Evolutionary conservation across 1,140 invertebrate species (phyloP).

Genomic region (Drosophila teissieri): DNA sequence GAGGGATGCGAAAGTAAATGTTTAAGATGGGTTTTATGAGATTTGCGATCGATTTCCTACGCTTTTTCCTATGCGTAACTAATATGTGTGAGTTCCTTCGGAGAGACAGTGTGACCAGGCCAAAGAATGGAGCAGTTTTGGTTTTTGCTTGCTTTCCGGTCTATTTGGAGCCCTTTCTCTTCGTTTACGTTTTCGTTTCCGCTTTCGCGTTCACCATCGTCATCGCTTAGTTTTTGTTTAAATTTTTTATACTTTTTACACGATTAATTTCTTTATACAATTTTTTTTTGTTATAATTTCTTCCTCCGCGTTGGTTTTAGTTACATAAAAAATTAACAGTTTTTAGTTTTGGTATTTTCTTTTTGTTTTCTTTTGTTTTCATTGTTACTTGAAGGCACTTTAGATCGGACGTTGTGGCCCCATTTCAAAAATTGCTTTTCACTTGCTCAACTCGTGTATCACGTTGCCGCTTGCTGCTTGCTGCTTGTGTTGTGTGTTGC

Average conservation of each 20-base stretch:
- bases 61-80: background rate
- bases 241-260: slow-evolving; percentile 78
- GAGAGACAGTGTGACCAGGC: slow-evolving; percentile 87
- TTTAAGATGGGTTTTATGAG: slow-evolving; percentile 19
- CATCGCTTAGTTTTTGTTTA: slow-evolving; percentile 64
- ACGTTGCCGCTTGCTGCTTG: slow-evolving; percentile 61
- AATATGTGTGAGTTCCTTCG: slow-evolving; percentile 61
- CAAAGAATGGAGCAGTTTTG: slow-evolving; percentile 57
- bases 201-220: slow-evolving; percentile 34
- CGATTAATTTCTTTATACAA: slow-evolving; percentile 86
- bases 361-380: slow-evolving; percentile 85
- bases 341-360: slow-evolving; percentile 74
- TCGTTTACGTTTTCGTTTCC: slow-evolving; percentile 29
- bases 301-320: slow-evolving; percentile 85
- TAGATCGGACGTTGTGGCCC: slow-evolving; percentile 94
- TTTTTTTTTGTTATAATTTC: slow-evolving; percentile 85
- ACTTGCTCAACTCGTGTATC: slow-evolving; percentile 84
- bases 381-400: slow-evolving; percentile 93
- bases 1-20: slow-evolving; percentile 6
- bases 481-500: slow-evolving; percentile 20
- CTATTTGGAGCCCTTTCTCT: slow-evolving; percentile 91
- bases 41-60: slow-evolving; percentile 48
- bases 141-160: slow-evolving; percentile 84
- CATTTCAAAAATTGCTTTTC: slow-evolving; percentile 84
- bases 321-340: slow-evolving; percentile 93